A percentile compares a stretch with the other conserved stretches of the same genome.
These are phyloP conservation scores for Drosophila hamatofila DNA, from an alignment of 2,888 invertebrate genomes.

Conservation along the genomic window DNA sequence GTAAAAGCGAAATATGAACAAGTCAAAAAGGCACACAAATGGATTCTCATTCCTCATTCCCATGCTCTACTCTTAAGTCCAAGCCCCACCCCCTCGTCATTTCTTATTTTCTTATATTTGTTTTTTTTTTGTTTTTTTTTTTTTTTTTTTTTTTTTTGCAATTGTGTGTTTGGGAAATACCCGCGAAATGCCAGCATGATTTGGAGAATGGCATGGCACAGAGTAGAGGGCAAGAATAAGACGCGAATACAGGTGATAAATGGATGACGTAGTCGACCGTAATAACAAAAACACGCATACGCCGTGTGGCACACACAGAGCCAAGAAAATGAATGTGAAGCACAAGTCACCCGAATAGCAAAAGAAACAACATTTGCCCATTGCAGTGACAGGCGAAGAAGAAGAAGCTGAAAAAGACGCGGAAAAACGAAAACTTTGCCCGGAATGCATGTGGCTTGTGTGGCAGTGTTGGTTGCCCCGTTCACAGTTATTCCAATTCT, in stretches of 20 bases:
- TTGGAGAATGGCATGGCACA: conserved; percentile 47
- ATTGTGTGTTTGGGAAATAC: conserved; percentile 70
- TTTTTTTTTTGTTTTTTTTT: not conserved
- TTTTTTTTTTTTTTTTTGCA: not conserved
- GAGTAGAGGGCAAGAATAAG: conserved; percentile 15
- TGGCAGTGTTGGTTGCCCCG: conserved; percentile 19
- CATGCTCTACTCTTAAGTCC: not conserved
- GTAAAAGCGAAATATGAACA: conserved; percentile 36
- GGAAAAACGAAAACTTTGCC: conserved; percentile 20
- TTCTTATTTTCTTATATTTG: conserved; percentile 10
- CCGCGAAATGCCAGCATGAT: conserved; percentile 65
- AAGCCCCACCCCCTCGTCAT: not conserved
- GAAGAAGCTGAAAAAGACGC: conserved; percentile 16
- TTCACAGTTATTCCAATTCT: conserved; percentile 13
- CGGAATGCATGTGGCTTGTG: conserved; percentile 43
- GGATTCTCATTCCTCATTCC: conserved; percentile 30
- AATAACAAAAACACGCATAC: conserved; percentile 75
- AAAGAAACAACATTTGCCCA: conserved; percentile 50
- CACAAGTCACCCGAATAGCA: conserved; percentile 37
- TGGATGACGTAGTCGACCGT: conserved; percentile 69
- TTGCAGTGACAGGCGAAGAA: conserved; percentile 48
- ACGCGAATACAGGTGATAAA: conserved; percentile 59
- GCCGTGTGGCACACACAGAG: conserved; percentile 75
- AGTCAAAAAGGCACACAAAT: conserved; percentile 27
- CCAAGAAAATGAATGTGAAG: conserved; percentile 38